Evolutionary conservation across 1,140 invertebrate genomes (phyloP).

Genomic region (Ips typographus): DNA sequence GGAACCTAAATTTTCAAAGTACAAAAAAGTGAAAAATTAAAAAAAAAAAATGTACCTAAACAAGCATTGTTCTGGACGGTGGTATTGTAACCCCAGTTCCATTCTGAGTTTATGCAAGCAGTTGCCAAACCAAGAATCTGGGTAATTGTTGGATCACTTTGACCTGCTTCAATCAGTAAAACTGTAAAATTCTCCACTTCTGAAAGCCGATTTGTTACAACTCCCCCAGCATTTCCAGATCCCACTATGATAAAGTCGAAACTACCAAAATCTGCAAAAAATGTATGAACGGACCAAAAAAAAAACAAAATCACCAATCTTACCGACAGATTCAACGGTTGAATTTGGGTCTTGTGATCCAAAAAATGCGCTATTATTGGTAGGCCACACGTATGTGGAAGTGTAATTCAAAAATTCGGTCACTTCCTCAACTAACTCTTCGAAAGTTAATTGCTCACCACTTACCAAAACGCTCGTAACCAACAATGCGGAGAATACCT

Average conservation of each 20-base stretch:
- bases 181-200: conserved; percentile 68
- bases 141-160: conserved; percentile 14
- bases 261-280: conserved; percentile 28
- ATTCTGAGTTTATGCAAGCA: background rate
- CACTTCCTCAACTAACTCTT: no score
- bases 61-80: conserved; percentile 69
- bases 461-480: no score
- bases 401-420: no score
- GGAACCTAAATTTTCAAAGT: conserved; percentile 41
- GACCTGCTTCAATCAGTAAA: conserved; percentile 69
- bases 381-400: background rate
- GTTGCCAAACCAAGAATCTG: conserved; percentile 44
- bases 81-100: conserved; percentile 76
- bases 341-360: background rate
- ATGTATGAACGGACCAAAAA: background rate
- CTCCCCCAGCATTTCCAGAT: conserved; percentile 56
- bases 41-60: conserved; percentile 49
- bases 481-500: no score
- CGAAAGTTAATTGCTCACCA: no score
- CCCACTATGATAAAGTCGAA: conserved; percentile 46
- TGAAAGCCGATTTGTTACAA: conserved; percentile 67
- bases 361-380: conserved; percentile 1
- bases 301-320: no score
- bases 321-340: background rate
- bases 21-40: background rate